Evolutionary conservation across 1,140 invertebrate species (phyloP).

Genomic region (Propsilocerus akamusi): DNA sequence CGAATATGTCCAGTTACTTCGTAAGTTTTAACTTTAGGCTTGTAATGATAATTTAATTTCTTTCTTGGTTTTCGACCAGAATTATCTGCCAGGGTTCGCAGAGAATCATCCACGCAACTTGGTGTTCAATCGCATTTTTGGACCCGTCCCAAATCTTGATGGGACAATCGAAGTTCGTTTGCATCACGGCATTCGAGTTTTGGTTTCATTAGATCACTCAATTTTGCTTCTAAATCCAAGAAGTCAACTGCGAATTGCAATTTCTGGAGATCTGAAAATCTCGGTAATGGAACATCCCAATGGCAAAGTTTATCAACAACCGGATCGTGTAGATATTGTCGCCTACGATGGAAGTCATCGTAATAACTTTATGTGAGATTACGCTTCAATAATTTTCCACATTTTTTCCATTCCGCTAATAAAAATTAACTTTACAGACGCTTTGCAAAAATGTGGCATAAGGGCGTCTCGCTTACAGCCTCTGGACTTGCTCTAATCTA

Average conservation of each 20-base stretch:
- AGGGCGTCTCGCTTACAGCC: constrained; percentile 70
- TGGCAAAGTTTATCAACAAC: constrained; percentile 63
- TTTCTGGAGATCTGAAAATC: constrained; percentile 48
- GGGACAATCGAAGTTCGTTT: constrained; percentile 61
- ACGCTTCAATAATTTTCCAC: neutral
- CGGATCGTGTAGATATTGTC: constrained; percentile 60
- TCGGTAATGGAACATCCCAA: constrained; percentile 65
- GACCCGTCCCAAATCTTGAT: constrained; percentile 48
- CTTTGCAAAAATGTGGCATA: constrained; percentile 80
- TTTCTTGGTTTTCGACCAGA: no score
- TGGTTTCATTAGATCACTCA: constrained; percentile 63
- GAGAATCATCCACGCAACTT: neutral
- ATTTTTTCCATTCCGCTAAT: neutral
- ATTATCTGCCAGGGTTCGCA: neutral
- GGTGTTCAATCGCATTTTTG: constrained; percentile 8
- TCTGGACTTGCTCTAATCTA: constrained; percentile 69
- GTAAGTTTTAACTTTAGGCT: no score
- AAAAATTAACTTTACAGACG: constrained; percentile 19
- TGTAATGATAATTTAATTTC: no score
- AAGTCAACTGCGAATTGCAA: constrained; percentile 55
- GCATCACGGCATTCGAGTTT: constrained; percentile 50
- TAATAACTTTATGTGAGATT: constrained; percentile 20
- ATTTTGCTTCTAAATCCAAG: constrained; percentile 60
- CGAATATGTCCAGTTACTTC: no score
- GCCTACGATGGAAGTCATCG: constrained; percentile 21